phyloP scores from a whole-genome alignment of 2,888 invertebrate species.

The Thera obeliscata region DNA sequence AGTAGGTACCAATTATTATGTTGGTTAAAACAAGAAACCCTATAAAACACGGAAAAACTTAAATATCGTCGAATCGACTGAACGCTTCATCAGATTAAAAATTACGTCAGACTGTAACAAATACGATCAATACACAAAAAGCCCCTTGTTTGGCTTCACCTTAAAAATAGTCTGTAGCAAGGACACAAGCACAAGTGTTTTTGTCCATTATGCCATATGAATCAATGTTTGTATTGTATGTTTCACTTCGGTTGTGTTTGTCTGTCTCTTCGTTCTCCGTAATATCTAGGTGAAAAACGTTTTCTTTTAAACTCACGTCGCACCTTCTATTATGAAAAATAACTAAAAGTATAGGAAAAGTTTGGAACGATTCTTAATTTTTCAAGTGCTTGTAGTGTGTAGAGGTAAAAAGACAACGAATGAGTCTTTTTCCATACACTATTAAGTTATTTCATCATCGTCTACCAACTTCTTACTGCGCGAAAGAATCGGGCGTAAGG shows the following conservation, averaged over 20 bases:
- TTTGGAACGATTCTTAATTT: no score
- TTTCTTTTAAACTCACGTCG: no score
- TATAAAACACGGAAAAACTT: slow-evolving; percentile 26
- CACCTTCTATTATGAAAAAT: no score
- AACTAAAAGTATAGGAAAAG: no score
- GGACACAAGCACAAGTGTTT: slow-evolving; percentile 48
- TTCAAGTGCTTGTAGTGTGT: no score
- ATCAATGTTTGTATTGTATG: slow-evolving; percentile 36
- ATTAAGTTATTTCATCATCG: no score
- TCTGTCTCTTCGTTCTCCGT: slow-evolving; percentile 13
- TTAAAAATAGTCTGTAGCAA: slow-evolving; percentile 58
- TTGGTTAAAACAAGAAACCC: slow-evolving; percentile 21
- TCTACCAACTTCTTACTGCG: no score
- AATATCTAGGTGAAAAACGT: neutral
- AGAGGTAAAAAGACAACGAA: no score
- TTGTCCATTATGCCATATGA: slow-evolving; percentile 32
- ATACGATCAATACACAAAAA: slow-evolving; percentile 54
- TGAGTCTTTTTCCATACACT: no score
- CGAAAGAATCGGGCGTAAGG: no score
- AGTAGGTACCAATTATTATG: no score
- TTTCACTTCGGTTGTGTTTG: slow-evolving; percentile 25
- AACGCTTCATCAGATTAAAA: slow-evolving; percentile 49
- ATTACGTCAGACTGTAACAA: slow-evolving; percentile 56
- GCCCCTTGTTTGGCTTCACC: slow-evolving; percentile 68
- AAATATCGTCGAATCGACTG: slow-evolving; percentile 24